Evolutionary conservation across 2,797 vertebrate species (phyloP).

Genomic region (Erpetoichthys calabaricus): DNA sequence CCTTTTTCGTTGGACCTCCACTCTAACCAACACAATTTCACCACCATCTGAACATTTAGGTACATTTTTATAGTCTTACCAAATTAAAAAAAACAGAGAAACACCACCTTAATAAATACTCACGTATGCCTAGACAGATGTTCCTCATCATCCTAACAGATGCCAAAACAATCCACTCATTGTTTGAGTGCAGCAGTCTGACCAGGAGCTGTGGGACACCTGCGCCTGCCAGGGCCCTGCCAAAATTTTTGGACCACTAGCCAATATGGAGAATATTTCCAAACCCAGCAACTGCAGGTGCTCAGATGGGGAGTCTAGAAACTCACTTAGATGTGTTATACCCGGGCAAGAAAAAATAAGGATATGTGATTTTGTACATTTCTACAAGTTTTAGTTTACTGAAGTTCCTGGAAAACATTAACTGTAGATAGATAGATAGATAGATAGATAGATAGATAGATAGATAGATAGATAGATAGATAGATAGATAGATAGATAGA

Average conservation of each 20-base stretch:
- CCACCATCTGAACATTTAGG: no score
- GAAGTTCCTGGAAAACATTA: no score
- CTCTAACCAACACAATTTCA: no score
- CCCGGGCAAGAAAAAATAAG: not conserved
- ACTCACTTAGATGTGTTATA: not conserved
- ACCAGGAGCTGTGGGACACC: not conserved
- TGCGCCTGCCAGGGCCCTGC: not conserved
- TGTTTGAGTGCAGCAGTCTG: not conserved
- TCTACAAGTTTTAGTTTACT: no score
- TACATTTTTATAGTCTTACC: no score
- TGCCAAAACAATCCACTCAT: not conserved
- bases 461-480: no score
- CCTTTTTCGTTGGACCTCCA: no score
- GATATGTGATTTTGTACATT: no score
- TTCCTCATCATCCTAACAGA: not conserved
- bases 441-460: no score
- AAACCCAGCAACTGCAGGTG: not conserved
- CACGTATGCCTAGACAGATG: not conserved
- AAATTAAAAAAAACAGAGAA: no score
- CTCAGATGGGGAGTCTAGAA: not conserved
- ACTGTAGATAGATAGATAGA: no score
- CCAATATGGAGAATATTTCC: not conserved
- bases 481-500: no score
- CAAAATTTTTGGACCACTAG: not conserved
- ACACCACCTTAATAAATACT: not conserved